Conservation (phyloP, 1,140 invertebrate species). For the Phthorimaea operculella region DNA sequence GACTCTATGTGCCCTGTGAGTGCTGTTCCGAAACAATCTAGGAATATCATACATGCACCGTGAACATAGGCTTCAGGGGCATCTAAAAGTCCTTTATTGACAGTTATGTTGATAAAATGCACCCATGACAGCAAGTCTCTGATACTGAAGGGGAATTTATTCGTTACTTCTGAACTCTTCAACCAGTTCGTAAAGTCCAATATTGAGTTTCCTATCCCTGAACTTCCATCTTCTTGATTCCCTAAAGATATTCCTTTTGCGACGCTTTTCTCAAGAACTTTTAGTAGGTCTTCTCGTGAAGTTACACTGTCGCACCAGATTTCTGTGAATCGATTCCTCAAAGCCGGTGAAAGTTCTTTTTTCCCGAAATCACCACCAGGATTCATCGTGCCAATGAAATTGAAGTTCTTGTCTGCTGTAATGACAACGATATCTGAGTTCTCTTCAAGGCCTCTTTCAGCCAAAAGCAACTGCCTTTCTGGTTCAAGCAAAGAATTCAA, state of each 20-base stretch:
- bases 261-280: conserved; percentile 86
- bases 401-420: conserved; percentile 82
- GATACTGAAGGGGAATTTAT: conserved; percentile 86
- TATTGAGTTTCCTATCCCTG: conserved; percentile 75
- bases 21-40: conserved; percentile 88
- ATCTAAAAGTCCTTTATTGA: conserved; percentile 59
- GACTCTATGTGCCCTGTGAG: conserved; percentile 72
- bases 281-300: conserved; percentile 76
- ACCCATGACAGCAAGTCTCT: conserved; percentile 95
- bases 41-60: conserved; percentile 89
- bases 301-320: conserved; percentile 93
- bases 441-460: conserved; percentile 83
- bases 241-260: conserved; percentile 59
- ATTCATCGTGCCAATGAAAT: conserved; percentile 99
- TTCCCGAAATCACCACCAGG: conserved; percentile 99
- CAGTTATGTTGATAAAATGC: conserved; percentile 84
- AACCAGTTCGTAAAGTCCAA: conserved; percentile 87
- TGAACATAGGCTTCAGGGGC: conserved; percentile 81
- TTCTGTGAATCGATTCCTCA: conserved; percentile 98
- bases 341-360: conserved; percentile 97
- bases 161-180: conserved; percentile 76
- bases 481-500: conserved; percentile 97
- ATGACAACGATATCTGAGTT: conserved; percentile 72
- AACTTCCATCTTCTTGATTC: conserved; percentile 68
- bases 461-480: conserved; percentile 88